Evolutionary conservation across 2,797 vertebrate genomes (phyloP).

Genomic region (Anableps anableps): DNA sequence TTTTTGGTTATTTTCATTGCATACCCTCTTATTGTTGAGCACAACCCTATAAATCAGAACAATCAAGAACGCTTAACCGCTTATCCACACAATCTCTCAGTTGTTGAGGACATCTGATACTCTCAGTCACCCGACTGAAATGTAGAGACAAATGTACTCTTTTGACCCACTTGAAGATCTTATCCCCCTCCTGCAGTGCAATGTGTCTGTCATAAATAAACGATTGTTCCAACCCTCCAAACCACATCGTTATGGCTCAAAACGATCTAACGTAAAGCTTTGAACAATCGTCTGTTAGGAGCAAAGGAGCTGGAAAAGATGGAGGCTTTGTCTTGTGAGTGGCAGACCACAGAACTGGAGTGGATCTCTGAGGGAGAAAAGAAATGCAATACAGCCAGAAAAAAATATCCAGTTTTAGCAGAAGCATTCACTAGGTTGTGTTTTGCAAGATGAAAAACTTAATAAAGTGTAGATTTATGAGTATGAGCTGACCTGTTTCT

Average conservation of each 20-base stretch:
- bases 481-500: background rate
- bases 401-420: conserved; percentile 23
- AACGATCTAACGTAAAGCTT: conserved; percentile 74
- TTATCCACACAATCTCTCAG: conserved; percentile 71
- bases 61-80: conserved; percentile 69
- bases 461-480: conserved; percentile 1
- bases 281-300: conserved; percentile 63
- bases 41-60: conserved; percentile 63
- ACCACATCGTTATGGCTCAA: conserved; percentile 77
- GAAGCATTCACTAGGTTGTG: conserved; percentile 2
- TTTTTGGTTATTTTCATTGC: conserved; percentile 29
- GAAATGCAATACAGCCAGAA: conserved; percentile 39
- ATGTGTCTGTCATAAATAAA: conserved; percentile 78
- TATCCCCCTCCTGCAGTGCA: conserved; percentile 62
- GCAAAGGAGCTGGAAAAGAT: conserved; percentile 51
- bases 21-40: conserved; percentile 51
- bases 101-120: conserved; percentile 70
- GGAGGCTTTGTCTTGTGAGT: conserved; percentile 69
- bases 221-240: conserved; percentile 65
- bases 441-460: conserved; percentile 16
- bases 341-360: conserved; percentile 60
- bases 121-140: conserved; percentile 64
- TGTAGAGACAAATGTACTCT: conserved; percentile 53
- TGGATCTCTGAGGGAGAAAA: conserved; percentile 38
- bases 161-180: conserved; percentile 72